Conservation (phyloP, 2,797 vertebrate genomes). For the Halcyon chelicuti region DNA sequence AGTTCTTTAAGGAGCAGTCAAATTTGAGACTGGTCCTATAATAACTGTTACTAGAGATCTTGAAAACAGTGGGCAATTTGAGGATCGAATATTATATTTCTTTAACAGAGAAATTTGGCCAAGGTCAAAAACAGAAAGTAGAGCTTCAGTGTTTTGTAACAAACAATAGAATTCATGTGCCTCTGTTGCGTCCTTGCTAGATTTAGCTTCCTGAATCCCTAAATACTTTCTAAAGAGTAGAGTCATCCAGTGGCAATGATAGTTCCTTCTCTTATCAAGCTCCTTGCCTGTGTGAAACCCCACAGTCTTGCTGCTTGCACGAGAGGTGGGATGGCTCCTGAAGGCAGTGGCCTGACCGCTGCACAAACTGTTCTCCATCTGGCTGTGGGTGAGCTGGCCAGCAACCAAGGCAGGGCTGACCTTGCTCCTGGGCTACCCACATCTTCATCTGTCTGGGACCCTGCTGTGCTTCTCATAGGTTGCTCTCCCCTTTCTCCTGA, state of each 20-base stretch:
- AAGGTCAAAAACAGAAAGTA: neutral
- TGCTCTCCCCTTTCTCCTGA: neutral
- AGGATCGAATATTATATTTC: neutral
- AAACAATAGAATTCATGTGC: neutral
- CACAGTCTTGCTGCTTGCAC: neutral
- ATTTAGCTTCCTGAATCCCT: neutral
- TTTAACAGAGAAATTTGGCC: neutral
- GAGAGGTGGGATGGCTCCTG: neutral
- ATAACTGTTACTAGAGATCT: neutral
- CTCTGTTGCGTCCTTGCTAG: neutral
- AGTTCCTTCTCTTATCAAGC: neutral
- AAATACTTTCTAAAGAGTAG: neutral
- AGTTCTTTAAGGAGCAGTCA: neutral
- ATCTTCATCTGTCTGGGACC: neutral
- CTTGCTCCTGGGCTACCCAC: constrained; percentile 28
- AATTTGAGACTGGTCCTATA: neutral
- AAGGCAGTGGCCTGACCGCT: neutral
- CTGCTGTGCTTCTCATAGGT: neutral
- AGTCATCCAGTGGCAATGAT: neutral
- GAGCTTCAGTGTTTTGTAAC: neutral
- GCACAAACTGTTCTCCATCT: neutral
- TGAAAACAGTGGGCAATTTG: neutral
- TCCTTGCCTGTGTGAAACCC: neutral
- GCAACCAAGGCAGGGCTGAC: neutral
- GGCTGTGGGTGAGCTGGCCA: neutral